Conservation (phyloP, 2,113 vertebrate species). For the Syngnathus typhle region DNA sequence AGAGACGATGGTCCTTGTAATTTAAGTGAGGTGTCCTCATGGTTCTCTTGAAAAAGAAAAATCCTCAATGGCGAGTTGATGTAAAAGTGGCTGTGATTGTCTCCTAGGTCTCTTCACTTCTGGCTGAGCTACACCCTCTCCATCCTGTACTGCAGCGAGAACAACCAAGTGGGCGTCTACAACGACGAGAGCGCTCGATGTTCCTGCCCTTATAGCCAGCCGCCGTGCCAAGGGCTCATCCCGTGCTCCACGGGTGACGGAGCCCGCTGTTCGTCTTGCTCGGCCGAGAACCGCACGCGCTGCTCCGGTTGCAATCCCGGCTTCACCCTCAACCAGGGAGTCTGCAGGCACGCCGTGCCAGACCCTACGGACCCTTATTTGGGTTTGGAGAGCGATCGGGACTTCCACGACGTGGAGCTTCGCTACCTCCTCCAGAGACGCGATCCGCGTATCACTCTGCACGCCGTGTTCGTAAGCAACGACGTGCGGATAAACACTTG, state of each 20-base stretch:
- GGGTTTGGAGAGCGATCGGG: slow-evolving; percentile 85
- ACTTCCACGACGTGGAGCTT: slow-evolving; percentile 87
- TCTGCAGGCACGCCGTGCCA: slow-evolving; percentile 83
- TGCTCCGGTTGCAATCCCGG: slow-evolving; percentile 86
- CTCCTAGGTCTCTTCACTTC: slow-evolving; percentile 75
- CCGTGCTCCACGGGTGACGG: slow-evolving; percentile 87
- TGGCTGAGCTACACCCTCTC: slow-evolving; percentile 89
- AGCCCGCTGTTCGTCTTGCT: slow-evolving; percentile 79
- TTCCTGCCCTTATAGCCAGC: slow-evolving; percentile 78
- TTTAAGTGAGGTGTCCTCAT: background rate
- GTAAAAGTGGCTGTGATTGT: slow-evolving; percentile 20
- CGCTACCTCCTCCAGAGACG: slow-evolving; percentile 84
- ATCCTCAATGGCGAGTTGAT: background rate
- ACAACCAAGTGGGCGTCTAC: slow-evolving; percentile 80
- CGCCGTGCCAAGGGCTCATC: slow-evolving; percentile 82
- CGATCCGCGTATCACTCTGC: slow-evolving; percentile 83
- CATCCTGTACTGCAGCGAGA: slow-evolving; percentile 89
- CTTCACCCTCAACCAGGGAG: slow-evolving; percentile 81
- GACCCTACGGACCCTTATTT: slow-evolving; percentile 91
- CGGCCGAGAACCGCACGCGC: slow-evolving; percentile 82
- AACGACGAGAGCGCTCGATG: slow-evolving; percentile 84
- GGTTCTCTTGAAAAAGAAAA: background rate
- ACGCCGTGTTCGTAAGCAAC: slow-evolving; percentile 93
- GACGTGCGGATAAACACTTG: slow-evolving; percentile 90
- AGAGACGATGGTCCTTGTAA: background rate